Evolutionary conservation across 2,888 invertebrate genomes (phyloP).

Genomic region (Metellina segmentata): DNA sequence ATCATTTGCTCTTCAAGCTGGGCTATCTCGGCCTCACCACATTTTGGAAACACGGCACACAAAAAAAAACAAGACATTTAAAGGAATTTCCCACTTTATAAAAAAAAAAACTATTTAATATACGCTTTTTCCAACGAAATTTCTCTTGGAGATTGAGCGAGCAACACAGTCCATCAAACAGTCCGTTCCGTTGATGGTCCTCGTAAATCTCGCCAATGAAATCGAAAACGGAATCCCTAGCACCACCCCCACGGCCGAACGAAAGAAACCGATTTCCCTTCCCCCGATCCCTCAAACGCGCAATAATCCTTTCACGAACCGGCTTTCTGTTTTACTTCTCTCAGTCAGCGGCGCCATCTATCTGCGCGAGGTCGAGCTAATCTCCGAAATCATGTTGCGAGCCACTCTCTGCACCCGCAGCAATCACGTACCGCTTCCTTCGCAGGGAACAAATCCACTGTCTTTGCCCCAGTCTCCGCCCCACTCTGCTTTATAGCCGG

Average conservation of each 20-base stretch:
- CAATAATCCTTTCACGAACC: conserved; percentile 42
- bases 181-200: not conserved
- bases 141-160: no score
- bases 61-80: no score
- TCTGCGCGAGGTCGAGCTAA: conserved; percentile 33
- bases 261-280: conserved; percentile 27
- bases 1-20: no score
- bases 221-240: not conserved
- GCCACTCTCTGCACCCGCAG: conserved; percentile 22
- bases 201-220: not conserved
- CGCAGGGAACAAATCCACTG: conserved; percentile 37
- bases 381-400: conserved; percentile 51
- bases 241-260: not conserved
- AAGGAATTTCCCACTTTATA: no score
- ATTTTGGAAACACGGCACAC: no score
- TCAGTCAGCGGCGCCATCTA: conserved; percentile 57
- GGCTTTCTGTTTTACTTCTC: not conserved
- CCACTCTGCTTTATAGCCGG: conserved; percentile 23
- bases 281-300: not conserved
- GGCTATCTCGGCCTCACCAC: no score
- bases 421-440: not conserved
- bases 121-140: no score
- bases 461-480: not conserved
- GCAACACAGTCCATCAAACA: no score
- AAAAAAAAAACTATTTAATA: no score